Evolutionary conservation across 2,113 vertebrate genomes (phyloP), one percentile per base, ranked within the genome.

Genomic region (Eulacestoma nigropectus): DNA sequence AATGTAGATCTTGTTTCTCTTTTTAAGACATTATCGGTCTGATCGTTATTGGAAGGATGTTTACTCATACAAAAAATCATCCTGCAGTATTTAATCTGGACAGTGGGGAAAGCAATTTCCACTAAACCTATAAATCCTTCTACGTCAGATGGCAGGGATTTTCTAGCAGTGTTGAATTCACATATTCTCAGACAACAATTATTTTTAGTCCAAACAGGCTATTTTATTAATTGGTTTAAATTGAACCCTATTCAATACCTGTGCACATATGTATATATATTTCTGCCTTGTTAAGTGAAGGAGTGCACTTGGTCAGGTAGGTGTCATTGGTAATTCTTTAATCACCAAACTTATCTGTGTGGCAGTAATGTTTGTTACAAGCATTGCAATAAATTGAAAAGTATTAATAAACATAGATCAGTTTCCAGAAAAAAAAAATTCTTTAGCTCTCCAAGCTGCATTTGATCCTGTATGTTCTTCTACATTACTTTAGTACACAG

Each of bases 111-210:
- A 98, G 98, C 98, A 98, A 98, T 98, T 98, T 98, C 97, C 97
- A 98, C 98, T 98, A 98, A 99, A 98, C 98, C 98, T 98, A 97
- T 98, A 99, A 99, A 98, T 98, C 98, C 98, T 95, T 97, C 98
- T 97, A 98, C 97, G 98, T 99, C 98, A 99, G 98, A 98, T 98
- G 98, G 97, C 97, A 97, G 97, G 98, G 98, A 99, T 99, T 98
- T 98, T 98, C 98, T 85, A 87, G 96, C 97, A 96, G 97, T 85
- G 97, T 79, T 93, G 98, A 95, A 98, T 97, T 97, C 96, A 95
- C 49, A 22, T 95, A 86, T 96, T 89, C 95, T 86, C 89, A 85
- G 80, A 72, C 56, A 96, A 97, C 89, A 96, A 93, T 96, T 95
- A 78, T 95, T 89, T 91, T 91, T 78, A 44, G 20, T 87, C 57